A percentile compares a stretch with the other conserved stretches of the same genome.
phyloP scores from a whole-genome alignment of 2,888 invertebrate genomes.

The Patella ulyssiponensis region DNA sequence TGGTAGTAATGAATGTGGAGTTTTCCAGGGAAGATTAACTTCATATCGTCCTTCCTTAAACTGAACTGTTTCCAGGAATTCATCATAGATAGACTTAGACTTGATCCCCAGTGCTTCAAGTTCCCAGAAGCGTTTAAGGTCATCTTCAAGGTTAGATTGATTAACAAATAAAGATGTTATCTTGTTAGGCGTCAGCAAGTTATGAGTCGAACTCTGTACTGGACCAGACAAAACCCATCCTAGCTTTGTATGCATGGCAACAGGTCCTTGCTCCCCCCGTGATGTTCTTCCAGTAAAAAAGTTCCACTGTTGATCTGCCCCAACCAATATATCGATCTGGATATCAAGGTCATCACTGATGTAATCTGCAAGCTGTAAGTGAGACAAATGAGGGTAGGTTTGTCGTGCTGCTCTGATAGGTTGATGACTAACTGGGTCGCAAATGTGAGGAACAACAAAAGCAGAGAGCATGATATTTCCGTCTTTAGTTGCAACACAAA shows the following conservation, averaged over 20 bases:
- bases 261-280: constrained; percentile 8
- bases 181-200: too few species aligned
- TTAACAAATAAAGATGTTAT: too few species aligned
- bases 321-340: not conserved
- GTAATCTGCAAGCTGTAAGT: constrained; percentile 3
- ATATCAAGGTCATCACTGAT: not conserved
- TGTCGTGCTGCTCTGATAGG: not conserved
- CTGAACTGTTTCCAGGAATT: not conserved
- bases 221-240: too few species aligned
- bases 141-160: not conserved
- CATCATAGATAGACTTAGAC: constrained; percentile 1
- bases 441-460: constrained; percentile 3
- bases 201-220: too few species aligned
- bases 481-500: not conserved
- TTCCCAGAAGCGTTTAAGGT: not conserved
- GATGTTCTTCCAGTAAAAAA: not conserved
- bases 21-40: constrained; percentile 2
- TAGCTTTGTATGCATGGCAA: not conserved
- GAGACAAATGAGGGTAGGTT: not conserved
- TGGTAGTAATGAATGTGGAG: not conserved
- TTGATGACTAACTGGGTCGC: not conserved
- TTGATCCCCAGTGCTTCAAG: not conserved
- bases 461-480: not conserved
- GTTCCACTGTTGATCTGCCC: constrained; percentile 11
- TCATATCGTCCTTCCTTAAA: not conserved